phyloP scores from a whole-genome alignment of 2,113 vertebrate genomes.

The Natator depressus region DNA sequence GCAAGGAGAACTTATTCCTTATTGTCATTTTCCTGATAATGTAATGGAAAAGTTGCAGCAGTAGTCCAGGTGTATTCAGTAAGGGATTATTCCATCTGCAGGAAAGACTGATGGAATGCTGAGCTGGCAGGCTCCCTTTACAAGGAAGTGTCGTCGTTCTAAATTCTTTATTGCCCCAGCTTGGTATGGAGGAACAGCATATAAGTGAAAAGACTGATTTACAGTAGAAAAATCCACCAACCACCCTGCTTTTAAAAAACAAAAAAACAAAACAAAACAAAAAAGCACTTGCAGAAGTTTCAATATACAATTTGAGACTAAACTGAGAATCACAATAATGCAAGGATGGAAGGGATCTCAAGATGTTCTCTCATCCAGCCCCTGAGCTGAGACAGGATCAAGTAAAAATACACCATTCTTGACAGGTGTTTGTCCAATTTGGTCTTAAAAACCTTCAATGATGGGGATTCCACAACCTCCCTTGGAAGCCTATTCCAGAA shows the following conservation, averaged over 20 bases:
- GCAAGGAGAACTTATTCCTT: neutral
- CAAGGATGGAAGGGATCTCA: neutral
- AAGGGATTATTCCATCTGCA: neutral
- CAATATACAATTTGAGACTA: neutral
- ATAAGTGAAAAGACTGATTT: neutral
- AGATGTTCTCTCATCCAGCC: neutral
- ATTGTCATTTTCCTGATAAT: neutral
- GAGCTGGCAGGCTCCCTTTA: neutral
- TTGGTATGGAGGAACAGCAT: neutral
- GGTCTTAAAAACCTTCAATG: neutral
- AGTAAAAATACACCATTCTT: neutral
- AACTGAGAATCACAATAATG: neutral
- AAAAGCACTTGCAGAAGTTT: neutral
- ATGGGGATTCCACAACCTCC: too few species aligned
- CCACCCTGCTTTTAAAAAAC: neutral
- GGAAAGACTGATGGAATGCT: neutral
- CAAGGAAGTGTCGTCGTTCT: neutral
- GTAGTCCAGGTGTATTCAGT: neutral
- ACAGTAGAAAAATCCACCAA: neutral
- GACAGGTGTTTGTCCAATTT: neutral
- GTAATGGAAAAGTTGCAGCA: neutral
- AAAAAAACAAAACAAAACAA: too few species aligned
- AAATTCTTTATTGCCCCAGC: neutral
- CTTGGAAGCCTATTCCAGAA: neutral
- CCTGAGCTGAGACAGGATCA: neutral